Conservation (phyloP, 92 coral and sea anemone species). For the Scolanthus callimorphus region DNA sequence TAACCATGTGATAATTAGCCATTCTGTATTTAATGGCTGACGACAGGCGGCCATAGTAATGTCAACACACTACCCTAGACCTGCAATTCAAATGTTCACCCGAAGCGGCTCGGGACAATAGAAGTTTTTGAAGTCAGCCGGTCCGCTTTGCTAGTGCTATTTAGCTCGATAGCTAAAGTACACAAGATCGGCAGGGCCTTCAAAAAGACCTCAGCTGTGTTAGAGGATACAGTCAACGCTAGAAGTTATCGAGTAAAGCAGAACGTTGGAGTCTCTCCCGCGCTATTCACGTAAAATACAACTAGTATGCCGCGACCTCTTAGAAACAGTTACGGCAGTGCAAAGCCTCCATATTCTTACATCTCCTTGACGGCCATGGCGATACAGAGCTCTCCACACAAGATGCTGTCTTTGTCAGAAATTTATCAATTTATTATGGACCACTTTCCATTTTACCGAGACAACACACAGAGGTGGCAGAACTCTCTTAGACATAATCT, state of each 20-base stretch:
- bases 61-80: slow-evolving; percentile 79
- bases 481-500: slow-evolving; percentile 95
- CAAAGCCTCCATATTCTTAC: slow-evolving; percentile 95
- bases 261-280: slow-evolving; percentile 42
- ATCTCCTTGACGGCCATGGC: slow-evolving; percentile 96
- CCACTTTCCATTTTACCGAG: slow-evolving; percentile 90
- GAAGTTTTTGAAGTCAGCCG: slow-evolving; percentile 90
- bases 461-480: slow-evolving; percentile 98
- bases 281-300: slow-evolving; percentile 32
- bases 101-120: slow-evolving; percentile 79
- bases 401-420: slow-evolving; percentile 91
- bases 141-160: slow-evolving; percentile 70
- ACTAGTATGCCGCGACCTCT: slow-evolving; percentile 91
- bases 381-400: slow-evolving; percentile 85
- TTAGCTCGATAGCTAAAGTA: slow-evolving; percentile 87
- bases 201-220: slow-evolving; percentile 75
- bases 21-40: slow-evolving; percentile 95
- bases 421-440: slow-evolving; percentile 96
- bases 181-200: slow-evolving; percentile 66
- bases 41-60: slow-evolving; percentile 94
- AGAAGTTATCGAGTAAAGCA: slow-evolving; percentile 31
- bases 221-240: slow-evolving; percentile 32
- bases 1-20: slow-evolving; percentile 99
- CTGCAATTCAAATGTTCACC: slow-evolving; percentile 54
- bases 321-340: slow-evolving; percentile 92